Percentiles rank a stretch among this genome's conserved stretches.
Conservation (phyloP, 1,140 invertebrate genomes). For the Musca vetustissima region DNA sequence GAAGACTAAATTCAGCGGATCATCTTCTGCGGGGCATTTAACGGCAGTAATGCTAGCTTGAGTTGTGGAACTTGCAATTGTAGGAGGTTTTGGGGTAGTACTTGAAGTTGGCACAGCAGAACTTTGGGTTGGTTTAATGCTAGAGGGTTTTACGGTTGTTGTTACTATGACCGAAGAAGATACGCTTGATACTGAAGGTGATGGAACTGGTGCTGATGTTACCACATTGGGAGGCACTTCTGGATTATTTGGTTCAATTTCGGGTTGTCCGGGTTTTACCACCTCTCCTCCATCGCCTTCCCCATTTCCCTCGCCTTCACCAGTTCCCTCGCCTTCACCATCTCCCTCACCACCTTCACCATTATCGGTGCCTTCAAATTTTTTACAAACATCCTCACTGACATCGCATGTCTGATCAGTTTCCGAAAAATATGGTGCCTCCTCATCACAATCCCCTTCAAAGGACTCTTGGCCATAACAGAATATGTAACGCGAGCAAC, state of each 20-base stretch:
- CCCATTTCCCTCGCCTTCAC: constrained; percentile 26
- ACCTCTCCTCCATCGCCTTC: constrained; percentile 25
- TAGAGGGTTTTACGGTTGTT: not conserved
- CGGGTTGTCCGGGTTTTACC: not conserved
- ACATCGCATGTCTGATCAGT: constrained; percentile 36
- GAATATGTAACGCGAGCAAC: constrained; percentile 41
- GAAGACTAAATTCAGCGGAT: constrained; percentile 36
- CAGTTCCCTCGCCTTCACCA: not conserved
- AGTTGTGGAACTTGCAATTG: not conserved
- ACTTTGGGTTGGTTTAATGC: not conserved
- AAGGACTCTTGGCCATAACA: constrained; percentile 42
- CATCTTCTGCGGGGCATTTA: constrained; percentile 38
- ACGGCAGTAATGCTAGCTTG: not conserved
- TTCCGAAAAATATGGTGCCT: constrained; percentile 39
- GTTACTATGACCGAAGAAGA: too few species aligned
- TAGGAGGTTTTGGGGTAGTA: not conserved
- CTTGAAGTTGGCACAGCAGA: not conserved
- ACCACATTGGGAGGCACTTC: not conserved
- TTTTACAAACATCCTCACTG: constrained; percentile 32
- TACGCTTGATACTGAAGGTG: too few species aligned
- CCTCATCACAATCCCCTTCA: constrained; percentile 38
- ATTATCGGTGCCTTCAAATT: too few species aligned
- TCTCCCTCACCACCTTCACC: not conserved
- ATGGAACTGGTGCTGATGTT: not conserved
- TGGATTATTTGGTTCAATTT: not conserved